Evolutionary conservation across 2,888 invertebrate genomes (phyloP).

Genomic region (Eupithecia abbreviata): DNA sequence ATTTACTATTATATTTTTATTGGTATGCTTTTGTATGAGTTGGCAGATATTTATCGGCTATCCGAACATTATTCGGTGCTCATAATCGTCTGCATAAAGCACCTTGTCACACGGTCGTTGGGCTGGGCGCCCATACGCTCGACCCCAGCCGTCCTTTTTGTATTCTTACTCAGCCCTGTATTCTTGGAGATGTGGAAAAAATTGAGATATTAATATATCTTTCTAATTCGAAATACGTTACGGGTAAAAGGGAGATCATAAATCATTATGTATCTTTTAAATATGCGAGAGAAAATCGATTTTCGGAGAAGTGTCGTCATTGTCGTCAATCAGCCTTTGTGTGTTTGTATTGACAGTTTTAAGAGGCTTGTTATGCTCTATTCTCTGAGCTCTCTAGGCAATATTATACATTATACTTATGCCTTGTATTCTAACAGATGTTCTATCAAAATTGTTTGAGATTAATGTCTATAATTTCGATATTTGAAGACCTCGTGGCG

Average conservation of each 20-base stretch:
- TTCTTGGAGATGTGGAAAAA: slow-evolving; percentile 83
- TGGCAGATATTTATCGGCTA: slow-evolving; percentile 84
- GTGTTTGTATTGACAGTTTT: slow-evolving; percentile 63
- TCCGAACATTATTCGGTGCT: slow-evolving; percentile 82
- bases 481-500: not conserved
- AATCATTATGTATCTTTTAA: slow-evolving; percentile 78
- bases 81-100: slow-evolving; percentile 83
- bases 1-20: slow-evolving; percentile 84
- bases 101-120: slow-evolving; percentile 84
- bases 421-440: not conserved
- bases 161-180: slow-evolving; percentile 67
- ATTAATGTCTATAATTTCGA: not conserved
- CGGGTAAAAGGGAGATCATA: slow-evolving; percentile 80
- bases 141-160: slow-evolving; percentile 80
- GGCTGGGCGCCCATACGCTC: slow-evolving; percentile 80
- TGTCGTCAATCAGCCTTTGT: slow-evolving; percentile 67
- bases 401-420: not conserved
- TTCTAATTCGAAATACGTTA: slow-evolving; percentile 84
- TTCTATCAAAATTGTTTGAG: not conserved
- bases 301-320: slow-evolving; percentile 69
- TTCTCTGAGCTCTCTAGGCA: slow-evolving; percentile 9
- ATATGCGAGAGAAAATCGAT: slow-evolving; percentile 72
- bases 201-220: slow-evolving; percentile 84
- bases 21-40: slow-evolving; percentile 84
- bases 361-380: slow-evolving; percentile 39